These are phyloP conservation scores for Pollachius pollachius DNA, from an alignment of 2,113 vertebrate genomes.

Conservation along the genomic window DNA sequence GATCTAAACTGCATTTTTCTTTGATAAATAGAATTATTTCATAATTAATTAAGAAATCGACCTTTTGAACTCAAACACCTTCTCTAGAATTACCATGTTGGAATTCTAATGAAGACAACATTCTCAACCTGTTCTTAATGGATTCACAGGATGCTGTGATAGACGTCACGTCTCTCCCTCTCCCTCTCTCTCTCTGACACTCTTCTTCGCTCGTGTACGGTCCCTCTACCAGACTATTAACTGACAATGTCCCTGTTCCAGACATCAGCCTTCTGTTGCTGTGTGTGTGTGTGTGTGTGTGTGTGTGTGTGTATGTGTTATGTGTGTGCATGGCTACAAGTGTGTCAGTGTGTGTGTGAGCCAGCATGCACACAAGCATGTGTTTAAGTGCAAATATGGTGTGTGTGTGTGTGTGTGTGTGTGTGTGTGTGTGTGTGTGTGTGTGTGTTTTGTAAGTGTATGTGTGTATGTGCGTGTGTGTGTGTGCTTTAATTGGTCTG, in stretches of 20 bases:
- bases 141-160: no score
- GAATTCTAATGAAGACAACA: no score
- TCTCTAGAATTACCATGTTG: no score
- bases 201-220: neutral
- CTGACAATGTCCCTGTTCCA: no score
- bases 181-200: neutral
- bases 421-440: neutral
- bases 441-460: neutral
- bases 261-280: no score
- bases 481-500: no score
- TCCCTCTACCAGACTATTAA: no score
- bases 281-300: neutral
- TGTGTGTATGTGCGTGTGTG: neutral
- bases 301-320: neutral
- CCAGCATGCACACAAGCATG: neutral
- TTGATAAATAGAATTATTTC: no score
- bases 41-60: no score
- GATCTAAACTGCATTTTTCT: no score
- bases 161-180: neutral
- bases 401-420: conserved; percentile 1
- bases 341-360: neutral
- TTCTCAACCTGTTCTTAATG: no score
- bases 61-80: no score
- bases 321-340: neutral
- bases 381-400: neutral